Base-by-base conservation (phyloP, 2,888 invertebrate genomes). In the Odontomyia ornata region DNA sequence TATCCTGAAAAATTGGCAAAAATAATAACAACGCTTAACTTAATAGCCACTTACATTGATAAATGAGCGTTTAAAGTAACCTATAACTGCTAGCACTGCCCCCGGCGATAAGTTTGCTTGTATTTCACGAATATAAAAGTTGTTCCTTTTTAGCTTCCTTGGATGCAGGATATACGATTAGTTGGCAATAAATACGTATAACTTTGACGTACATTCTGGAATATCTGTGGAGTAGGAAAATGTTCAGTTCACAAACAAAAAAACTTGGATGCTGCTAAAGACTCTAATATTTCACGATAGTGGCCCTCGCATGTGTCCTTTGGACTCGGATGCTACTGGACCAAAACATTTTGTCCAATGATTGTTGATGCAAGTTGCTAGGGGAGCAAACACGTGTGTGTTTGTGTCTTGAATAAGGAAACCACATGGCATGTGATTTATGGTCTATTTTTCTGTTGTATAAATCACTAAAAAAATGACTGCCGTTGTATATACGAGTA, bases 361-460 rank as follows among this genome's bases (percentile, higher is more conserved):
- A 36, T 36, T 36, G 3, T 9, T 9, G 36, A 36, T 36, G 36
- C 36, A 36, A 36, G 36, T 9, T 5, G 9, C 36, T 5, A 36
- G 36, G 36, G 36, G 9, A 36, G 36, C 36, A 36, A 36, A 36
- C 36, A 36, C 36, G 36, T 36, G 36, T 36, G 36, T 36, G 36
- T 9, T 36, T 9, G n/a, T n/a, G n/a, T 43, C 43, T 13, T 9
- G 52, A 9, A 64, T 15, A 28, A 30, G 28, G 18, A 64, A 64
- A 30, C 64, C 64, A 28, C 30, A 64, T 64, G 64, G 27, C 27
- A 64, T 64, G 27, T 27, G 30, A 64, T 64, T 64, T 27, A 64
- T 64, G 27, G n/a, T 28, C 3, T 11, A 30, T 25, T 64, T 15
- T 52, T n/a, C 52, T 52, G 52, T 52, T 52, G 15, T 15, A 52